Evolutionary conservation across 2,797 vertebrate genomes (phyloP).

Genomic region (Argentina silus): DNA sequence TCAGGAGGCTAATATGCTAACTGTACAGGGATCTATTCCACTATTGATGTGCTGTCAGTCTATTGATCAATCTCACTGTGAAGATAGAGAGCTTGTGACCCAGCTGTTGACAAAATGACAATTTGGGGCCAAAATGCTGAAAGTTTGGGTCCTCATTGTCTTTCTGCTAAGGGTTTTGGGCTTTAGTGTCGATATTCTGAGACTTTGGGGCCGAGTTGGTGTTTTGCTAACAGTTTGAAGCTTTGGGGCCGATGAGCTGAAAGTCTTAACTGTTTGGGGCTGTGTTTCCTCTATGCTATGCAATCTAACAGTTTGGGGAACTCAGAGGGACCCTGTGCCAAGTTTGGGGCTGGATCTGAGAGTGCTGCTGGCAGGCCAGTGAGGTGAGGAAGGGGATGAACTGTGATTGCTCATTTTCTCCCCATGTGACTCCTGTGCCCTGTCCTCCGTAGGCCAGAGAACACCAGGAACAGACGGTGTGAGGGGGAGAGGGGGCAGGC

Average conservation of each 20-base stretch:
- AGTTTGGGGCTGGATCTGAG: constrained; percentile 48
- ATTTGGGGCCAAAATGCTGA: constrained; percentile 39
- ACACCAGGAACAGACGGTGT: constrained; percentile 39
- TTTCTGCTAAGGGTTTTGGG: constrained; percentile 61
- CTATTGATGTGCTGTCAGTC: constrained; percentile 33
- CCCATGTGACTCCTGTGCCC: background rate
- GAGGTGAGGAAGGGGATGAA: constrained; percentile 43
- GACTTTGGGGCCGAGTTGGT: constrained; percentile 45
- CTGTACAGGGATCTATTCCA: constrained; percentile 28
- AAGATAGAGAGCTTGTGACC: constrained; percentile 39
- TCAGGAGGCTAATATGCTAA: constrained; percentile 27
- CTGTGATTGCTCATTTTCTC: constrained; percentile 41
- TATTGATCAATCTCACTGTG: constrained; percentile 39
- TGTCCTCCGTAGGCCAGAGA: constrained; percentile 36
- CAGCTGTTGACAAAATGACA: constrained; percentile 38
- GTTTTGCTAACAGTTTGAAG: constrained; percentile 41
- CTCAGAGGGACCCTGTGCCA: constrained; percentile 34
- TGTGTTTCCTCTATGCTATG: constrained; percentile 41
- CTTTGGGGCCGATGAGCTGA: constrained; percentile 53
- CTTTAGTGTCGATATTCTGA: constrained; percentile 54
- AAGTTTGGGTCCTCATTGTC: constrained; percentile 40
- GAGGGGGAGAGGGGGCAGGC: constrained; percentile 33
- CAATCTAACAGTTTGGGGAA: constrained; percentile 47
- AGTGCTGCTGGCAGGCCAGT: constrained; percentile 47
- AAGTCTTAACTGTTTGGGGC: constrained; percentile 46